Base-by-base conservation (phyloP, 2,888 invertebrate species). In the Chydorus sphaericus region DNA sequence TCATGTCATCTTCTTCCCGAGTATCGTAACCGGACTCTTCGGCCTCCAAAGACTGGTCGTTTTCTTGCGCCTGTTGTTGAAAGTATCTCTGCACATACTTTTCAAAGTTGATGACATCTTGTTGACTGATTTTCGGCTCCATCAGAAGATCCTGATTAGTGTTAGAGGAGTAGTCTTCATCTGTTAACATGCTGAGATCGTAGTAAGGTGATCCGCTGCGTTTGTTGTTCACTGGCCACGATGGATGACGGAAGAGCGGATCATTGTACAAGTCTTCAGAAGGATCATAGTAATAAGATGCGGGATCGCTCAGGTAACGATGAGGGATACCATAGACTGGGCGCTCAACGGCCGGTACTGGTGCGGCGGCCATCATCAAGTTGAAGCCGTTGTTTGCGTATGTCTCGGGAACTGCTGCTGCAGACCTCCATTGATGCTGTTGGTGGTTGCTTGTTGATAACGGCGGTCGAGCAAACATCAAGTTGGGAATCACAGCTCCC, bases 1-100 rank as follows among this genome's bases (percentile, higher is more conserved):
- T 58, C 37, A 62, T 60, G 55, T 61, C 60, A 2, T 59, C 36
- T 26, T 55, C 49, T 30, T 58, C 54, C 37, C 54, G 56, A 16
- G 60, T 55, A 6, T 18, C n/a, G 4, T 5, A 31, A 8, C 18
- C 26, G 23, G 10, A 10, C 11, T 48, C 48, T 11, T 54, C 39
- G 6, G 18, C 14, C n/a, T 48, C 55, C 29, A 30, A 3, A 4
- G 14, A 33, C n/a, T 48, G 49, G 4, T 23, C 36, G 2, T 23
- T 23, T 3, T 30, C 48, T 26, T 39, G 20, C 30, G 28, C 18
- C 14, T 55, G n/a, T 8, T 52, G 26, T 2, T 52, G 18, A n/a
- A 52, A 52, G 52, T 20, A 52, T 7, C 36, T 28, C 14, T 52
- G 52, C 6, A 52, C 36, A 37, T 52, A 52, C 5, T 36, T 31